Evolutionary conservation across 2,113 vertebrate species (phyloP).

Genomic region (Sterna hirundo): DNA sequence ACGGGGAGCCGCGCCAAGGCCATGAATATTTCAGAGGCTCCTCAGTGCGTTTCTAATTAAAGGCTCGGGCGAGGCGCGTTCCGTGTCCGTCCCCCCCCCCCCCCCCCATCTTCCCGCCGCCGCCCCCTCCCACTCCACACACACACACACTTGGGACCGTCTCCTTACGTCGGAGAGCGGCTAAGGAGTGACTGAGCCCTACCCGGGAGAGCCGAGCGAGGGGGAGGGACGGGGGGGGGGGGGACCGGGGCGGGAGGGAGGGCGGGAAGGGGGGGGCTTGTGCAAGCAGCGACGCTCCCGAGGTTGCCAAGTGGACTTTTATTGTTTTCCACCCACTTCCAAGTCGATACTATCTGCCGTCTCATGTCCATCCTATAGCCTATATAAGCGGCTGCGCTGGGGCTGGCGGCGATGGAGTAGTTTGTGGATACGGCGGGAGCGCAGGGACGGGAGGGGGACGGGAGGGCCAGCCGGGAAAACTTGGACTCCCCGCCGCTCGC

Average conservation of each 20-base stretch:
- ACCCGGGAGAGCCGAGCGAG: conserved; percentile 7
- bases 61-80: neutral
- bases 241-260: neutral
- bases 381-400: conserved; percentile 65
- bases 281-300: conserved; percentile 20
- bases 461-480: neutral
- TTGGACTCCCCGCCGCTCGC: neutral
- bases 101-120: neutral
- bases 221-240: neutral
- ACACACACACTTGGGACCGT: conserved; percentile 66
- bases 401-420: conserved; percentile 65
- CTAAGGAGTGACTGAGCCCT: conserved; percentile 75
- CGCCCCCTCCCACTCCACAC: conserved; percentile 19
- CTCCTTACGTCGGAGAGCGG: conserved; percentile 72
- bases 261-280: neutral
- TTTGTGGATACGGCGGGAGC: neutral
- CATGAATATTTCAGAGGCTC: conserved; percentile 15
- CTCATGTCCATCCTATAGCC: conserved; percentile 57
- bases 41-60: conserved; percentile 54
- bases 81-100: neutral
- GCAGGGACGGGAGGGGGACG: neutral
- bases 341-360: conserved; percentile 60
- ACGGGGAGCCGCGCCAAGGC: conserved; percentile 13
- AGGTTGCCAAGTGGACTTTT: conserved; percentile 65
- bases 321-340: conserved; percentile 67